Base-by-base conservation (phyloP, 2,888 invertebrate species). In the Euproctis similis region DNA sequence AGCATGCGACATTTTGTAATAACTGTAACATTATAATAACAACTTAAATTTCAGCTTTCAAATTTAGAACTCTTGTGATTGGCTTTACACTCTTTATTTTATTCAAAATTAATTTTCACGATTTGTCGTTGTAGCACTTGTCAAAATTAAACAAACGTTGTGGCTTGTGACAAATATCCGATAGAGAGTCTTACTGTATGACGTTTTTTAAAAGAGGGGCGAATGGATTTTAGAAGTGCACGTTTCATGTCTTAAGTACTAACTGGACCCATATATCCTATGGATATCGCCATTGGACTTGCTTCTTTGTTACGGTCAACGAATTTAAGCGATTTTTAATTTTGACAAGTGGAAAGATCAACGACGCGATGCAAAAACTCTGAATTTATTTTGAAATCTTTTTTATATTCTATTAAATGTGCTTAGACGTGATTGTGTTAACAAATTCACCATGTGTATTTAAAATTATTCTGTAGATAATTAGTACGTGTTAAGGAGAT, bases 401-500 rank as follows among this genome's bases (percentile, higher is more conserved):
- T 39, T 39, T 17, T 52, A 47, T 45, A 62, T 51, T 46, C 56
- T 56, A 49, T 50, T 60, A 53, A 64, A 58, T 65, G 53, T 71
- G 74, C 72, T 73, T 82, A 80, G 77, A 75, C 59, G 82, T 82
- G 76, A 72, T 68, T 73, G 80, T 82, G 80, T 76, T 75, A 70
- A 75, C 68, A 61, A 63, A 58, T 61, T 59, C 46, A 61, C 56
- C 58, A 53, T 60, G 51, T 67, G 64, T 70, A 52, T 67, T 64
- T 70, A 30, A 65, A 67, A 57, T 70, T 57, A 63, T 74, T 71
- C 53, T 59, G 80, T 82, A 82, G 81, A 71, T 52, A 54, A 45
- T 64, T 78, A 75, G 77, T 78, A 64, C 44, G 58, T 77, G 74
- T 80, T 70, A 61, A 53, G 48, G 50, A 54, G 46, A 46, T 43